Evolutionary conservation across 2,113 vertebrate species (phyloP), one percentile per base, ranked within the genome.

Genomic region (Isurus oxyrinchus): DNA sequence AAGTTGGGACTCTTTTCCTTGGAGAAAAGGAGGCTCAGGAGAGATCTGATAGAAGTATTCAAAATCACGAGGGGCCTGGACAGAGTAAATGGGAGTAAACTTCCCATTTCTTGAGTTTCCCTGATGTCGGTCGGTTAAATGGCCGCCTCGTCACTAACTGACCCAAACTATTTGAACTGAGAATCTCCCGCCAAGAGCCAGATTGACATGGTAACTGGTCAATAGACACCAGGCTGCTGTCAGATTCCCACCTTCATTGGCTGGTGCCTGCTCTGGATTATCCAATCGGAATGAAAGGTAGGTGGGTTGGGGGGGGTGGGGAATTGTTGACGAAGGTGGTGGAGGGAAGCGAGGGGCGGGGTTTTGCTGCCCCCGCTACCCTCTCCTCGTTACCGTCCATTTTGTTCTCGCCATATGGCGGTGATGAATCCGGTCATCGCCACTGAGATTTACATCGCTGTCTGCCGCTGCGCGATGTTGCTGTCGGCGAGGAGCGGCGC

Each of bases 381-480:
- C 8, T 1, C 3, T 0, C 6, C 3, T 5, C 23, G 25, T 3
- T 4, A 14, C 10, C 53, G 19, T 35, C 49, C 55, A 90, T 31
- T 3, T 57, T 55, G 25, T 90, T 27, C 10, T 16, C 55, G 2
- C 2, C 27, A 1, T 0, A 2, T 23, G 21, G 5, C 53, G 23
- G 7, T 27, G 4, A 69, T 69, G 94, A 95, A 31, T 21, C 40
- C 66, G 8, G 63, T 3, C 8, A 44, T 2, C 6, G 94, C 94
- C 44, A 72, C 63, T 2, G 94, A 95, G 40, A 25, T 69, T 5
- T 69, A 49, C 40, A 6, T 49, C 5, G 61, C 94, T 0, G 93
- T n/a, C 35, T 94, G 93, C 93, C 93, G 93, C 61, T 72, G 94
- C 0, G 94, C 94, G 13, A 53, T 95, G 94, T 11, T 95, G 63